Evolutionary conservation across 1,140 invertebrate genomes (phyloP), one percentile per base, ranked within the genome.

Genomic region (Calephelis virginiensis): DNA sequence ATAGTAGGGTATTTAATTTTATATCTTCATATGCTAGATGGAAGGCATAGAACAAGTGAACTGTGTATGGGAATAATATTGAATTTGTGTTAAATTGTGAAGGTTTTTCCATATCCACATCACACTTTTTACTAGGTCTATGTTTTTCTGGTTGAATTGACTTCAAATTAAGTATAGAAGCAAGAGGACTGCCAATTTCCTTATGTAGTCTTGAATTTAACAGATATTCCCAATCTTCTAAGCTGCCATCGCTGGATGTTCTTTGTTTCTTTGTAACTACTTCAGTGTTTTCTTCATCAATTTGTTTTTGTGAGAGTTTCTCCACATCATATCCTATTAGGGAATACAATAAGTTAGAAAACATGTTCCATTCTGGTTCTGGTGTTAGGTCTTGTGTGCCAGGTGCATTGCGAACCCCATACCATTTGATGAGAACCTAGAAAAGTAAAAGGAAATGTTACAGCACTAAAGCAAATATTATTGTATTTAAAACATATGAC

Each of bases 1-100:
- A 93, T 69, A 96, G 92, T 2, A 96, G 89, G 1, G 93, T 92
- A 78, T 97, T 96, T 46, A 98, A 82, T 86, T 98, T 98, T 1
- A 97, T 92, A 80, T 98, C 97, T 93, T 98, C 97, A 85, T 98
- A 98, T 0, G 98, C 90, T 10, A 98, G 90, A 92, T 99, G 98
- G 46, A 99, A 91, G 0, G 95, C 93, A 85, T 95, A 97, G 50
- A 98, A 92, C 38, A 98, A 92, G 40, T 95, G 86, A 12, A 96
- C 93, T 9, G 97, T 93, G 76, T 96, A 94, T 0, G 93, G 92
- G 80, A 97, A 98, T 1, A 98, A 88, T 13, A 94, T 82, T 2
- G 96, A 93, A 70, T 93, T 93, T 1, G 89, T 90, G 67, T 95
- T 96, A 38, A 96, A 93, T 74, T 92, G 90, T 10, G 86, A 88